Evolutionary conservation across 2,888 invertebrate species (phyloP).

Genomic region (Xanthia icteritia): DNA sequence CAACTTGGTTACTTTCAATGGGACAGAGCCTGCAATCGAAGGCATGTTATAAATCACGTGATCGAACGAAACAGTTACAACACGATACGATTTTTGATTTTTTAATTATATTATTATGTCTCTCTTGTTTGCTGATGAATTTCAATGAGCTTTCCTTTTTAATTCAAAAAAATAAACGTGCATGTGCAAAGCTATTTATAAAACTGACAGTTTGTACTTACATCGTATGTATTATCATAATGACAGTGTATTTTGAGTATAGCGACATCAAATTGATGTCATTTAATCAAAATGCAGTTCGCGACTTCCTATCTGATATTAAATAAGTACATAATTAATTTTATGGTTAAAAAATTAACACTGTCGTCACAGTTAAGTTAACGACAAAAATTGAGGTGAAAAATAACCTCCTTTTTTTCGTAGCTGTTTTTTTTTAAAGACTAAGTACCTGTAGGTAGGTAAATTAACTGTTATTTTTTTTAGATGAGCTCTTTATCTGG

Average conservation of each 20-base stretch:
- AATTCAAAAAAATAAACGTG: not conserved
- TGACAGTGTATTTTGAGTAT: constrained; percentile 10
- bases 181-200: not conserved
- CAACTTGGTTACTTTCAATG: no score
- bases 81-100: not conserved
- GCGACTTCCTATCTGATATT: constrained; percentile 14
- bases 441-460: not conserved
- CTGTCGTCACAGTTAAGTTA: not conserved
- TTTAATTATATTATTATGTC: not conserved
- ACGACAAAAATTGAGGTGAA: not conserved
- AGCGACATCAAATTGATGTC: not conserved
- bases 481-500: no score
- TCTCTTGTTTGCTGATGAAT: not conserved
- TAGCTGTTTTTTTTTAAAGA: not conserved
- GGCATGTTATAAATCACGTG: not conserved
- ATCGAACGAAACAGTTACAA: not conserved
- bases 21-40: not conserved
- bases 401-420: not conserved
- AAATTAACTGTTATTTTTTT: no score
- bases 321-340: not conserved
- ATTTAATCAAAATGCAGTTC: constrained; percentile 10
- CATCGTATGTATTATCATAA: constrained; percentile 20
- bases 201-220: not conserved
- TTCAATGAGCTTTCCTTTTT: not conserved
- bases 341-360: not conserved